Evolutionary conservation across 2,888 invertebrate species (phyloP).

Genomic region (Elegia similella): DNA sequence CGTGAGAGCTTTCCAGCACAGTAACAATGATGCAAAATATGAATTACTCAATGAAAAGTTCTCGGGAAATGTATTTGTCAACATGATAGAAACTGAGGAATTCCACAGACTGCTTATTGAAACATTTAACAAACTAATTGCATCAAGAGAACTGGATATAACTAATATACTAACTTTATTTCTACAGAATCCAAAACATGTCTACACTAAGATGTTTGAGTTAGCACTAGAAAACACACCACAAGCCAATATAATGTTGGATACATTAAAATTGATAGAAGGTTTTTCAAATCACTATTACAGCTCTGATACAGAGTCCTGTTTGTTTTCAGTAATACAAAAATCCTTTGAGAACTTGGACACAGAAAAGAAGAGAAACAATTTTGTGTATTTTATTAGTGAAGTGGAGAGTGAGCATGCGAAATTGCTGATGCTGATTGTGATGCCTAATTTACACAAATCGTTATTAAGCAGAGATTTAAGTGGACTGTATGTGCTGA

Average conservation of each 20-base stretch:
- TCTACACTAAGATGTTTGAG: constrained; percentile 55
- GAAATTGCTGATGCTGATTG: constrained; percentile 55
- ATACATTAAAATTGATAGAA: constrained; percentile 50
- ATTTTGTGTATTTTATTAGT: constrained; percentile 54
- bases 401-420: constrained; percentile 46
- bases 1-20: constrained; percentile 52
- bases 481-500: constrained; percentile 43
- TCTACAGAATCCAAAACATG: constrained; percentile 58
- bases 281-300: constrained; percentile 60
- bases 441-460: constrained; percentile 65
- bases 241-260: constrained; percentile 59
- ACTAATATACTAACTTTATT: constrained; percentile 55
- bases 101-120: constrained; percentile 48
- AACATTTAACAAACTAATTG: constrained; percentile 64
- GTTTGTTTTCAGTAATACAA: constrained; percentile 48
- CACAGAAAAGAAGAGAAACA: constrained; percentile 43
- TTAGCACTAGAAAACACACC: constrained; percentile 55
- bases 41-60: constrained; percentile 53
- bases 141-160: constrained; percentile 44
- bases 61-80: constrained; percentile 42
- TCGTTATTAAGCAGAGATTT: constrained; percentile 50
- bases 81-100: constrained; percentile 41
- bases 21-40: constrained; percentile 42
- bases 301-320: constrained; percentile 54
- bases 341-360: constrained; percentile 43